These are phyloP conservation scores for Gonioctena quinquepunctata DNA, from an alignment of 1,140 invertebrate species.

Conservation along the genomic window DNA sequence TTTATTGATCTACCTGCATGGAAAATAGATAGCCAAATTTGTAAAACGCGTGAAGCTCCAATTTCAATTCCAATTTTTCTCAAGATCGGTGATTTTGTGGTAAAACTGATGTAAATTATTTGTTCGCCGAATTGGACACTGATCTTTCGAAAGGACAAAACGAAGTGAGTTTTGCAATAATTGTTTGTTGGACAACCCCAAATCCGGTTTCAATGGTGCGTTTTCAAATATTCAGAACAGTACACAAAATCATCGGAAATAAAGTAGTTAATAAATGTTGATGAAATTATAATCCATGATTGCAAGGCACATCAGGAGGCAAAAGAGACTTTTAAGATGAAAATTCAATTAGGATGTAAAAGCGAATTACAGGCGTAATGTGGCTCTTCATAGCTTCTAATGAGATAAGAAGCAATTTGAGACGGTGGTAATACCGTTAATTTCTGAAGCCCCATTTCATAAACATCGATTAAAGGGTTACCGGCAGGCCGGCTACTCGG, in stretches of 20 bases:
- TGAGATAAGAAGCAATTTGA: slow-evolving; percentile 54
- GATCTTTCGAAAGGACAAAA: too few species aligned
- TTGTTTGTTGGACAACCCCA: too few species aligned
- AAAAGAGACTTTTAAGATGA: slow-evolving; percentile 36
- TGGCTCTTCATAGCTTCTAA: slow-evolving; percentile 52
- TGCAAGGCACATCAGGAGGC: slow-evolving; percentile 31
- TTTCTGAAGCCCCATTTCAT: slow-evolving; percentile 52
- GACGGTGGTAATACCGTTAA: slow-evolving; percentile 51
- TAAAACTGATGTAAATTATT: too few species aligned
- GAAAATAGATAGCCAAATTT: too few species aligned
- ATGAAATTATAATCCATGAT: slow-evolving; percentile 30
- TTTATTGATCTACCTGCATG: too few species aligned
- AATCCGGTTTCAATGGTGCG: too few species aligned
- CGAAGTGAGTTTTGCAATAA: too few species aligned
- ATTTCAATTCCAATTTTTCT: too few species aligned
- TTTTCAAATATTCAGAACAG: background rate
- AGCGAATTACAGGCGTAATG: slow-evolving; percentile 50
- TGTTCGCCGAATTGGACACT: too few species aligned
- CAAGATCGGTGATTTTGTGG: too few species aligned
- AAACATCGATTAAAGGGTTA: slow-evolving; percentile 54
- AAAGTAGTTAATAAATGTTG: background rate
- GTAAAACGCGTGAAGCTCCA: too few species aligned
- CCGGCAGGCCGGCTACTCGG: slow-evolving; percentile 23
- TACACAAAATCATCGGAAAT: background rate
- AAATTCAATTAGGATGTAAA: slow-evolving; percentile 51